Base-by-base conservation (phyloP, 2,113 vertebrate species). In the Rhipidura dahli region DNA sequence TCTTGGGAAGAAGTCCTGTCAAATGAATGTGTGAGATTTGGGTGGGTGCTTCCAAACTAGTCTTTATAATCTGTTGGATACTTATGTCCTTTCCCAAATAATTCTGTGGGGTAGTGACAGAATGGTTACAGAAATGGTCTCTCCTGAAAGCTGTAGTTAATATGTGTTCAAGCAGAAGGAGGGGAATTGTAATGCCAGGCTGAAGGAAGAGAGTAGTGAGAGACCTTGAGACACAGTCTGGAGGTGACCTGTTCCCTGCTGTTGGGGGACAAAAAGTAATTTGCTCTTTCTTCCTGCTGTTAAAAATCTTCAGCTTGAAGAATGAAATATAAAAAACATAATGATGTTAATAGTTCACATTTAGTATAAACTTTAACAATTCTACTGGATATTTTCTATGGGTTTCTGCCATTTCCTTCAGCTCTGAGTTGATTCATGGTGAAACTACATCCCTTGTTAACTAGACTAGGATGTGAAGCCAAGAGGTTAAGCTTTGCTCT, bases 251-350 rank as follows among this genome's bases (percentile, higher is more conserved):
- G 37, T 79, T 65, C 68, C 44, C 11, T 47, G 27, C 21, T 72
- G 20, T 28, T 77, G 22, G 30, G 6, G 9, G 13, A 26, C 18
- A 76, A 57, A 75, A 87, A 45, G 10, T 6, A 63, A 61, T 93
- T 65, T 71, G 1, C 2, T 31, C 6, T 54, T 51, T 30, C 45
- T 80, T 7, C 31, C 24, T 1, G 0, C 5, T 6, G 1, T 42
- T 69, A 79, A 71, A 90, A 86, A 40, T 27, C 11, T 77, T 69
- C 35, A 80, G 1, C 12, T 47, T 76, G 42, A 33, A 91, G 18
- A 69, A 50, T 1, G 0, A 51, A 76, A 16, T 26, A 11, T 10
- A 24, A 40, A 81, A 89, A 16, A 40, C 10, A 39, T n/a, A 1
- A 57, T 83, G 0, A 63, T 35, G 7, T 35, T 28, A 42, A 14